These are phyloP conservation scores for Volucella zonaria DNA, from an alignment of 2,888 invertebrate species.

Conservation along the genomic window DNA sequence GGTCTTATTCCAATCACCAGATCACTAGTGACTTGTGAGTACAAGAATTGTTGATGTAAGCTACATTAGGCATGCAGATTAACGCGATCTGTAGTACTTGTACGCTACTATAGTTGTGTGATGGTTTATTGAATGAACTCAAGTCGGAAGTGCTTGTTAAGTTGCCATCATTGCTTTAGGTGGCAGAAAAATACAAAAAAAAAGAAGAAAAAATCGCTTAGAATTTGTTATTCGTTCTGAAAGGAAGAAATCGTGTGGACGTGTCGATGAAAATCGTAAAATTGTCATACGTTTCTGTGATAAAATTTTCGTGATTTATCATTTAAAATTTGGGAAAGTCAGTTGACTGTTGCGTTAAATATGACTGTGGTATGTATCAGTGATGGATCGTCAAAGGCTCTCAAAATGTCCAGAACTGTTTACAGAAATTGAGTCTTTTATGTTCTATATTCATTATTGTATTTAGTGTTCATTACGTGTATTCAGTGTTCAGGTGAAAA, in stretches of 20 bases:
- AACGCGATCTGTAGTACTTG: neutral
- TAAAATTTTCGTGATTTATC: neutral
- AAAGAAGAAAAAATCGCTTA: neutral
- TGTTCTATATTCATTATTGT: too few species aligned
- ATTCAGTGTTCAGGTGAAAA: too few species aligned
- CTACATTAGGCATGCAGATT: neutral
- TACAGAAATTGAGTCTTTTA: too few species aligned
- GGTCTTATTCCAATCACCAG: constrained; percentile 34
- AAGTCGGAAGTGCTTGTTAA: constrained; percentile 68
- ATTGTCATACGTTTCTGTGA: neutral
- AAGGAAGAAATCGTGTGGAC: constrained; percentile 18
- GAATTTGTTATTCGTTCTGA: constrained; percentile 12
- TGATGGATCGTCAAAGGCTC: neutral
- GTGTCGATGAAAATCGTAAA: constrained; percentile 1
- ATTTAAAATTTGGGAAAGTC: too few species aligned
- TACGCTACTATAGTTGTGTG: neutral
- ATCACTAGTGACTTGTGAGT: constrained; percentile 19
- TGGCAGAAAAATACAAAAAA: constrained; percentile 5
- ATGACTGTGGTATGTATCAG: constrained; percentile 34
- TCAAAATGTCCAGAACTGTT: neutral
- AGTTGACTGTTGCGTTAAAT: neutral
- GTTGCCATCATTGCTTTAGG: constrained; percentile 18
- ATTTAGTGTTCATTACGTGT: too few species aligned
- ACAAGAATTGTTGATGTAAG: constrained; percentile 32
- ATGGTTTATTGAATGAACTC: constrained; percentile 54